Conservation (phyloP, 1,140 invertebrate genomes). For the Phthorimaea operculella region DNA sequence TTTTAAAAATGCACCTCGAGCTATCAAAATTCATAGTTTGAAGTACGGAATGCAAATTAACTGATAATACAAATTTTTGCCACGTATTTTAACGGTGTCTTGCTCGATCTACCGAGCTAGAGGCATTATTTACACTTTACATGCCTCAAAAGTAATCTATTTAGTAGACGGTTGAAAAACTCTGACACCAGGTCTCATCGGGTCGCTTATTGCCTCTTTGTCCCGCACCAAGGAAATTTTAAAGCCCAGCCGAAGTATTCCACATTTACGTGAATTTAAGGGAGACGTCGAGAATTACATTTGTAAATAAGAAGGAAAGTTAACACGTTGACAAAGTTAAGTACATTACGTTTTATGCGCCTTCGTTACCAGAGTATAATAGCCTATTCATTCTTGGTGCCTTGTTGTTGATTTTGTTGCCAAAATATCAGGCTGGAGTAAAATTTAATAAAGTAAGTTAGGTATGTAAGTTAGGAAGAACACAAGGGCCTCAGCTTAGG, state of each 20-base stretch:
- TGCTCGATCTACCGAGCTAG: no score
- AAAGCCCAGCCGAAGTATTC: background rate
- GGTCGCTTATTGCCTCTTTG: background rate
- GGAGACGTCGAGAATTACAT: slow-evolving; percentile 24
- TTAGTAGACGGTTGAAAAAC: background rate
- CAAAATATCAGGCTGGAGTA: no score
- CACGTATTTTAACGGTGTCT: no score
- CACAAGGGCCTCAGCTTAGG: no score
- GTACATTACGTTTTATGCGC: slow-evolving; percentile 4
- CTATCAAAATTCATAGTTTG: no score
- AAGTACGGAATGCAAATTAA: no score
- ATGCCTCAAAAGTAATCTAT: no score
- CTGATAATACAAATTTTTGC: no score
- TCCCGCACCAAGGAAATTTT: background rate
- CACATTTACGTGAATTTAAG: background rate
- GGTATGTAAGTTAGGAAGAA: no score
- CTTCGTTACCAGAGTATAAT: slow-evolving; percentile 3
- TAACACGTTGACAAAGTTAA: slow-evolving; percentile 14
- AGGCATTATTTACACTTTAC: no score
- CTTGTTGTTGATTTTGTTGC: background rate
- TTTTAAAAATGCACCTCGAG: no score
- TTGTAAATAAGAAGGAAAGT: slow-evolving; percentile 25
- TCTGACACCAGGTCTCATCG: background rate
- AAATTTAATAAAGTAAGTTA: no score
- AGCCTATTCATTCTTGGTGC: background rate